Conservation (phyloP, 2,113 vertebrate genomes). For the Ictalurus furcatus region DNA sequence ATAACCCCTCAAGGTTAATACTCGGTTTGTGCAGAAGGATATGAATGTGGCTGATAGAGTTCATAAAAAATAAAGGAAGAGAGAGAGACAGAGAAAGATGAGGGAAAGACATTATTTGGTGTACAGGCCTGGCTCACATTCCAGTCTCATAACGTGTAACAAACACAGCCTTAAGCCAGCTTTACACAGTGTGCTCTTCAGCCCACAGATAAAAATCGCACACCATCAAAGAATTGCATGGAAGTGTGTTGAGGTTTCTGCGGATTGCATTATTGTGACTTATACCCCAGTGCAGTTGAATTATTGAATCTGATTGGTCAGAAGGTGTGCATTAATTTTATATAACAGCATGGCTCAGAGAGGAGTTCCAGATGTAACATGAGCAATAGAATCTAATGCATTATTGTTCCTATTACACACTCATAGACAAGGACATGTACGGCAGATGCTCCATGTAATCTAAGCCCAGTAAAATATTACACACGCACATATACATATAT, state of each 20-base stretch:
- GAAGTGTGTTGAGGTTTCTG: background rate
- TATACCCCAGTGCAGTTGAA: background rate
- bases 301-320: background rate
- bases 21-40: slow-evolving; percentile 32
- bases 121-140: slow-evolving; percentile 38
- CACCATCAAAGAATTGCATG: background rate
- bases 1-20: slow-evolving; percentile 48
- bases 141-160: background rate
- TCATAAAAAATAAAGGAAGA: background rate
- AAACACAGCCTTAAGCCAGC: background rate
- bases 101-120: slow-evolving; percentile 18
- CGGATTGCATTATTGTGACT: background rate
- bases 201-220: background rate
- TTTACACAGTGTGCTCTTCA: background rate
- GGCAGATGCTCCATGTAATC: background rate
- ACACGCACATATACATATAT: no score
- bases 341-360: background rate
- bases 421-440: background rate
- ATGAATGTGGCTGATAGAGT: slow-evolving; percentile 30
- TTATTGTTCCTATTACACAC: background rate
- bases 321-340: background rate
- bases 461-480: background rate
- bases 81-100: background rate
- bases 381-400: background rate
- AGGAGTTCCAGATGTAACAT: background rate